Conservation (phyloP, 2,888 invertebrate species). For the Stramonita haemastoma region DNA sequence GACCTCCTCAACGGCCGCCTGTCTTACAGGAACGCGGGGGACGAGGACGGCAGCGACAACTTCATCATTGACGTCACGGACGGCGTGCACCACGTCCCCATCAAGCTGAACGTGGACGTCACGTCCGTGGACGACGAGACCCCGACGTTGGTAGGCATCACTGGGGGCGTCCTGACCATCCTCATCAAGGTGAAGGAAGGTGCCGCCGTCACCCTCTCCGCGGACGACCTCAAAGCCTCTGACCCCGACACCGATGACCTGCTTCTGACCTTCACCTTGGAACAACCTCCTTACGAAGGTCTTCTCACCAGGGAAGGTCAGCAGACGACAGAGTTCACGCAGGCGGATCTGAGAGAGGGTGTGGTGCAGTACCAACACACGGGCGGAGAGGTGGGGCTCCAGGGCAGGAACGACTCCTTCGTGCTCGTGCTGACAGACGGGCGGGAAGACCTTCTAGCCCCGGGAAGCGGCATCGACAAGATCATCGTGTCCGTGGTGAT, state of each 20-base stretch:
- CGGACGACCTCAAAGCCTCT: slow-evolving; percentile 63
- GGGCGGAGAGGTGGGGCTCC: slow-evolving; percentile 72
- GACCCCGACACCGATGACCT: slow-evolving; percentile 72
- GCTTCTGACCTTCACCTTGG: slow-evolving; percentile 68
- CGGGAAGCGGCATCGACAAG: slow-evolving; percentile 65
- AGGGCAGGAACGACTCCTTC: slow-evolving; percentile 67
- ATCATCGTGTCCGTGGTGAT: slow-evolving; percentile 69
- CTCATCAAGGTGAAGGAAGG: slow-evolving; percentile 68
- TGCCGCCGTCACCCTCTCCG: slow-evolving; percentile 59
- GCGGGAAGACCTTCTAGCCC: slow-evolving; percentile 64
- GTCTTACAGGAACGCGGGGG: slow-evolving; percentile 70
- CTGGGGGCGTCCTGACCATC: slow-evolving; percentile 62
- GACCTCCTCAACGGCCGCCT: slow-evolving; percentile 70
- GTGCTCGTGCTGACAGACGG: slow-evolving; percentile 68
- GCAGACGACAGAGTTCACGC: slow-evolving; percentile 70
- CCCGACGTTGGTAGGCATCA: slow-evolving; percentile 61
- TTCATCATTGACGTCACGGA: slow-evolving; percentile 75
- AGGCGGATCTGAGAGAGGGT: slow-evolving; percentile 66
- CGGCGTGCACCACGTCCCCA: slow-evolving; percentile 75
- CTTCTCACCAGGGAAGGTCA: slow-evolving; percentile 61
- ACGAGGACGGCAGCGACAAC: slow-evolving; percentile 68
- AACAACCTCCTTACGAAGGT: slow-evolving; percentile 67
- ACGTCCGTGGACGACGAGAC: slow-evolving; percentile 72
- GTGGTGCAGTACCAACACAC: slow-evolving; percentile 71
- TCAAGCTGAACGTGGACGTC: slow-evolving; percentile 68